Evolutionary conservation across 2,888 invertebrate species (phyloP).

Genomic region (Nomada ruficornis): DNA sequence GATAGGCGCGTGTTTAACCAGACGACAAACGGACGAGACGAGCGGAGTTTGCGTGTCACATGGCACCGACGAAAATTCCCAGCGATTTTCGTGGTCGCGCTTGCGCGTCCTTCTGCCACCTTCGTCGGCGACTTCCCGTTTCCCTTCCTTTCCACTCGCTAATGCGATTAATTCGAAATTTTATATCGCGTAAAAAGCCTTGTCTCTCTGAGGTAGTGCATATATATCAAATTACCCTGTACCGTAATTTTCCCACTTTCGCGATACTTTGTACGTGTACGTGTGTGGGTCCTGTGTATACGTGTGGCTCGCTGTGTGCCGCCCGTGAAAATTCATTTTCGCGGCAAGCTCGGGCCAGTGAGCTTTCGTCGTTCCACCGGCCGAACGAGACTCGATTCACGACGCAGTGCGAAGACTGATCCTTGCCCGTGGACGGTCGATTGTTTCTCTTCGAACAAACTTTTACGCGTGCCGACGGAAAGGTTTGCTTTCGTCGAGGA

Average conservation of each 20-base stretch:
- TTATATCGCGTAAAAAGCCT: slow-evolving; percentile 55
- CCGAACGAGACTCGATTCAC: slow-evolving; percentile 1
- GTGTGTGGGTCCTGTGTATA: not conserved
- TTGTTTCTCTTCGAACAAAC: too few species aligned
- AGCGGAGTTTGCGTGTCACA: not conserved
- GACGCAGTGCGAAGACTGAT: not conserved
- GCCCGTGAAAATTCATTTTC: slow-evolving; percentile 25
- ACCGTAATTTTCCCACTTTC: slow-evolving; percentile 46
- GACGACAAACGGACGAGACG: not conserved
- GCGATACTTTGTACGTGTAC: slow-evolving; percentile 20
- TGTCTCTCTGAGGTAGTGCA: slow-evolving; percentile 54
- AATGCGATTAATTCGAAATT: slow-evolving; percentile 55
- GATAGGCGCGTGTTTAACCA: not conserved
- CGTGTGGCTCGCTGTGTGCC: not conserved
- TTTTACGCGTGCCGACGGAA: too few species aligned
- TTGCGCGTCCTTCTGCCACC: slow-evolving; percentile 24
- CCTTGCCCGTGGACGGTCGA: not conserved
- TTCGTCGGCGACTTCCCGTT: not conserved
- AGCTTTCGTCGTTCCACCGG: not conserved
- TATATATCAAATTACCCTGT: slow-evolving; percentile 55
- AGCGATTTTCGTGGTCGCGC: slow-evolving; percentile 31
- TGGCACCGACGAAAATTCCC: slow-evolving; percentile 22
- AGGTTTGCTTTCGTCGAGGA: too few species aligned
- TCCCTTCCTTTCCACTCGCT: slow-evolving; percentile 19
- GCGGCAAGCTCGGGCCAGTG: not conserved